Evolutionary conservation across 2,797 vertebrate species (phyloP).

Genomic region (Erithacus rubecula): DNA sequence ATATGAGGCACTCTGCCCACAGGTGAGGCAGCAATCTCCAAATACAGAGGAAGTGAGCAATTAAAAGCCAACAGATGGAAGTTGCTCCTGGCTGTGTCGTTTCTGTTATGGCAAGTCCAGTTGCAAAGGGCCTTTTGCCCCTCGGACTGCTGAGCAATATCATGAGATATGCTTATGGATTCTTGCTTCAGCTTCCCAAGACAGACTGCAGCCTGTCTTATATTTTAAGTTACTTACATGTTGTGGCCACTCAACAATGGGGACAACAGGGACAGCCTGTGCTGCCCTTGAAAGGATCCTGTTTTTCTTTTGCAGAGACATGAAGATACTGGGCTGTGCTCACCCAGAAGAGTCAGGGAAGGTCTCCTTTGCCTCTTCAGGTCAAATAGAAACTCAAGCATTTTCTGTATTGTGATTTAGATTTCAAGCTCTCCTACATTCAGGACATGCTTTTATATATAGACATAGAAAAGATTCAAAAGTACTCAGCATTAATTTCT

Average conservation of each 20-base stretch:
- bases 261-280: background rate
- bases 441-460: background rate
- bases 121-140: background rate
- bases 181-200: background rate
- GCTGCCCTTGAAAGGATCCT: background rate
- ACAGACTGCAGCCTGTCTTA: background rate
- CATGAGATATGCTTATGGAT: accelerated
- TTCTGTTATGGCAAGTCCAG: background rate
- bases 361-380: background rate
- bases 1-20: background rate
- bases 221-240: background rate
- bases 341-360: background rate
- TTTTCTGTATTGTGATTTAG: background rate
- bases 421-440: background rate
- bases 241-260: background rate
- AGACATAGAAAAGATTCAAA: background rate
- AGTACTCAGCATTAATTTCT: background rate
- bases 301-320: background rate
- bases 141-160: background rate
- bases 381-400: background rate
- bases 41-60: background rate
- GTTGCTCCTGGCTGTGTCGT: background rate
- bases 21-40: background rate
- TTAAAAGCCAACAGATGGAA: background rate
- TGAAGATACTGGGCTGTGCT: background rate